Evolutionary conservation across 2,888 invertebrate species (phyloP).

Genomic region (Isotomurus palustris): DNA sequence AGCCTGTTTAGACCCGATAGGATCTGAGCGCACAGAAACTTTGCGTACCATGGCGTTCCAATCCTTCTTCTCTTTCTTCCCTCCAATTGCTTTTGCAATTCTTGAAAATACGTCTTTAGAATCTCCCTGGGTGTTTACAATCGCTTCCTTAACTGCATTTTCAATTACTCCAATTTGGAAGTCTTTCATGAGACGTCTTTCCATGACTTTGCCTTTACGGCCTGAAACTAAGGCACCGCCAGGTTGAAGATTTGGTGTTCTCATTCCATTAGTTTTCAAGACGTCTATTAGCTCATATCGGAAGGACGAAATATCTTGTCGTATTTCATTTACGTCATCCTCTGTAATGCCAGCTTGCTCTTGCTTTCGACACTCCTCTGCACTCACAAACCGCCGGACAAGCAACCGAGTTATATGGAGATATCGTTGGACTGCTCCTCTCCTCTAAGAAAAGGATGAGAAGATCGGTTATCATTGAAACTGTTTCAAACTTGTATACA

Average conservation of each 20-base stretch:
- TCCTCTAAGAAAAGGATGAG: conserved; percentile 15
- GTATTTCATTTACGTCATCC: conserved; percentile 96
- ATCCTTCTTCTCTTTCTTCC: conserved; percentile 61
- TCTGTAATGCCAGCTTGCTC: conserved; percentile 91
- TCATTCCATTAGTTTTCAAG: conserved; percentile 80
- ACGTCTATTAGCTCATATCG: conserved; percentile 90
- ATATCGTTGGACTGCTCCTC: conserved; percentile 56
- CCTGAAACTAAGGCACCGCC: conserved; percentile 69
- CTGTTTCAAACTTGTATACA: not conserved
- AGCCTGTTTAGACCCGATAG: conserved; percentile 60
- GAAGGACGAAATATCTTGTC: conserved; percentile 93
- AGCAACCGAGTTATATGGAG: conserved; percentile 82
- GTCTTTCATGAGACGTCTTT: conserved; percentile 77
- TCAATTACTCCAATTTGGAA: conserved; percentile 87
- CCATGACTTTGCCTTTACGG: conserved; percentile 80
- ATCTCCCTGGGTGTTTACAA: conserved; percentile 62
- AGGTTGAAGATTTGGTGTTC: conserved; percentile 66
- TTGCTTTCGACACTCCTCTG: conserved; percentile 72
- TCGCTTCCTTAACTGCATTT: conserved; percentile 69
- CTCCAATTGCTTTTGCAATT: conserved; percentile 74
- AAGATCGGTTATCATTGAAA: not conserved
- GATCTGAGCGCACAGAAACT: conserved; percentile 61
- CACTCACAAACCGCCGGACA: conserved; percentile 83
- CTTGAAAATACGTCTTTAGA: conserved; percentile 73
- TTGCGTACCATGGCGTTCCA: conserved; percentile 76